Base-by-base conservation (phyloP, 2,113 vertebrate species). In the Chloebia gouldiae region DNA sequence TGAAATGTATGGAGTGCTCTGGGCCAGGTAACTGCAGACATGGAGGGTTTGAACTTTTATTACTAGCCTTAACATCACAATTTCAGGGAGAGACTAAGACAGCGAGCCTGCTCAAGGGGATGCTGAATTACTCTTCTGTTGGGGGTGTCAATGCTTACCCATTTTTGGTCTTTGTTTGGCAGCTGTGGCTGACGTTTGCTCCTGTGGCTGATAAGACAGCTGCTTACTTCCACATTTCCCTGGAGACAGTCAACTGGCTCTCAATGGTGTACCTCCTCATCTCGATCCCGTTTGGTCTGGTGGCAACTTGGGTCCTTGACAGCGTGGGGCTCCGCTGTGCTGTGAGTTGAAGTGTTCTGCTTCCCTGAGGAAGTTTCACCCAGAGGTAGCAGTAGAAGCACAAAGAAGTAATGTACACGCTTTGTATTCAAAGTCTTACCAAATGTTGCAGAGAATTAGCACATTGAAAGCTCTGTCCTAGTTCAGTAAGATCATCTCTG, bases 101-200 rank as follows among this genome's bases (percentile, higher is more conserved):
- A 57, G 16, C 0, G 0, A 86, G 30, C 6, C 30, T 22, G 14
- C 76, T 86, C 39, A 8, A 82, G 33, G 24, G 47, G 7, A 31
- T 88, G 44, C 23, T 64, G 40, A 78, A 69, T 66, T 83, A 73
- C 42, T 71, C 7, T 63, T 81, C 33, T 63, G 10, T 27, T 64
- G 13, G 11, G n/a, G 4, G 5, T 85, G 24, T 77, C 86, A 11
- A 19, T 51, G 39, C 20, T 88, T 86, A 49, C 25, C 5, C 0
- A 0, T 61, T 24, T 92, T 91, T 92, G 47, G 25, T 89, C 17
- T 95, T 35, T 68, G 5, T 27, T 83, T 42, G 77, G 44, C 97
- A 99, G 99, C 49, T 98, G 39, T 99, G 99, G 99, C 97, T 99
- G 96, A 99, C 98, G 0, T 99, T 99, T 65, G 99, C 99, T 12